Percentiles rank a stretch among this genome's conserved stretches.
phyloP scores from a whole-genome alignment of 2,113 vertebrate species.

The Engraulis encrasicolus region DNA sequence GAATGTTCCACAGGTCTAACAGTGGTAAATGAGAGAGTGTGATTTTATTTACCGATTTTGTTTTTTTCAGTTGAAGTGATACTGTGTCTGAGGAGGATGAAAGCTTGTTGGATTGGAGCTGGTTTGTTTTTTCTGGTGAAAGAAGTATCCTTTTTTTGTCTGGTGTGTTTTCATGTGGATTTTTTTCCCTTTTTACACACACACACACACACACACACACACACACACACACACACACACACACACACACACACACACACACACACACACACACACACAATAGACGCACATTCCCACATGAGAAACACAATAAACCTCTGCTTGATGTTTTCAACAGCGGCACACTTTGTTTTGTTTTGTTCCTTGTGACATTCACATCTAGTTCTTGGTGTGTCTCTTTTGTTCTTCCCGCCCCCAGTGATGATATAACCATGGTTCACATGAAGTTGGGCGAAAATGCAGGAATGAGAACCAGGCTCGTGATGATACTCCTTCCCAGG shows the following conservation, averaged over 20 bases:
- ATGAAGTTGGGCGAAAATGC: too few species aligned
- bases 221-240: too few species aligned
- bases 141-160: background rate
- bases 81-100: background rate
- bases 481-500: background rate
- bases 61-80: background rate
- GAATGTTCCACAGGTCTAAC: background rate
- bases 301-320: background rate
- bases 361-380: background rate
- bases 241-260: too few species aligned
- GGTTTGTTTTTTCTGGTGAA: background rate
- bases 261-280: too few species aligned
- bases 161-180: background rate
- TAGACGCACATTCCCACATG: background rate
- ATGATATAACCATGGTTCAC: too few species aligned
- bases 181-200: background rate
- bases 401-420: background rate
- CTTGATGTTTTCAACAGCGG: background rate
- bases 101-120: background rate
- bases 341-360: background rate
- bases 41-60: background rate
- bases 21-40: background rate
- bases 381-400: background rate
- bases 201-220: too few species aligned
- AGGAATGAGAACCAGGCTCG: too few species aligned